Base-by-base conservation (phyloP, 1,140 invertebrate species). In the Heliconius nattereri region DNA sequence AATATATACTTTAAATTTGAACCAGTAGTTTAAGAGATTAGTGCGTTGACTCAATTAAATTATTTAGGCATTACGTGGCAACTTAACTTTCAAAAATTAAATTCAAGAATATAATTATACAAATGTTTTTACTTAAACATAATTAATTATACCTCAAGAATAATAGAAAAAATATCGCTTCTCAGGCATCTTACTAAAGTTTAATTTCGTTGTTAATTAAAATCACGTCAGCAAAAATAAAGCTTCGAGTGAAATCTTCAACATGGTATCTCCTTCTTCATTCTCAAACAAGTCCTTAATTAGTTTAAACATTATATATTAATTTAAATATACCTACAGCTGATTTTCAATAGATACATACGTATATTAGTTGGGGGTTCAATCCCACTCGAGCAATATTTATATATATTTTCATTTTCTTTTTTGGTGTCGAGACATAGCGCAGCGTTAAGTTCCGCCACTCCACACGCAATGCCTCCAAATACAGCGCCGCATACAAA, bases 121-220 rank as follows among this genome's bases (percentile, higher is more conserved):
- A 66, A 26, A 37, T 13, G 13, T 45, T 45, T 7, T 52, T 52
- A 20, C 5, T 52, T 19, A 52, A 52, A 20, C 49, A 20, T 52
- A 52, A 52, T 52, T 20, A 52, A 52, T 52, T 19, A 52, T 66
- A 66, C 60, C 60, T 66, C 23, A 29, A 66, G 60, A 66, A 26
- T 26, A 26, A 26, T 26, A 13, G 11, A 29, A 29, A 66, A 66
- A 66, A 66, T 11, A 66, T 66, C 23, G 60, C 11, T 66, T 66
- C 23, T 66, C 23, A 26, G 6, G 60, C 16, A 26, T 29, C 8
- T 66, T 16, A 66, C 60, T 66, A 66, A 66, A 66, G 60, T 66
- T 66, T 66, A 66, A 66, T 66, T 66, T 66, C 26, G 26, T 66
- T 66, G 9, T 26, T 66, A 26, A 66, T 66, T 66, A 66, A 66